These are phyloP conservation scores for Crypturellus undulatus DNA, from an alignment of 2,113 vertebrate species.

Conservation along the genomic window DNA sequence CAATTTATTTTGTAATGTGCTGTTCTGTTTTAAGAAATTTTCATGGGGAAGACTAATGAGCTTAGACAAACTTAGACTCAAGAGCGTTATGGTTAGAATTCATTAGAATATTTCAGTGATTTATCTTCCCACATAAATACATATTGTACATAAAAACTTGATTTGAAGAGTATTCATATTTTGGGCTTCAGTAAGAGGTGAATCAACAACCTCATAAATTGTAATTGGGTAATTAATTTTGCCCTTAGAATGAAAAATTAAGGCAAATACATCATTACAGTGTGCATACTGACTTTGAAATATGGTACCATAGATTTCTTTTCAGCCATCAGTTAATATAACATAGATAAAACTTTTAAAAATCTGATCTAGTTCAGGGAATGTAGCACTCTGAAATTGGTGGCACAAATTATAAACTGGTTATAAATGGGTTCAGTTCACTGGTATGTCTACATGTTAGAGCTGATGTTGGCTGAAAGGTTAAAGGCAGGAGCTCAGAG, in stretches of 20 bases:
- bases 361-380: neutral
- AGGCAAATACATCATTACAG: neutral
- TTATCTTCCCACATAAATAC: neutral
- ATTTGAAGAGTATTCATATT: neutral
- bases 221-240: neutral
- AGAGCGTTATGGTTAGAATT: neutral
- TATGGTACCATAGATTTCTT: neutral
- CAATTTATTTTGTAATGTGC: neutral
- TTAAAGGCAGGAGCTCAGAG: neutral
- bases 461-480: neutral
- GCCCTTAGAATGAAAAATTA: neutral
- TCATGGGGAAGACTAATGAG: neutral
- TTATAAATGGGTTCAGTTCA: neutral
- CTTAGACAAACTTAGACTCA: slow-evolving; percentile 7
- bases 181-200: neutral
- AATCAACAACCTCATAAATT: neutral
- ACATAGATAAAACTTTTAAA: neutral
- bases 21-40: neutral
- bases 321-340: neutral
- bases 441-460: rapidly evolving
- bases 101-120: neutral
- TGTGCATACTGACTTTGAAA: neutral
- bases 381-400: neutral
- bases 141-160: neutral
- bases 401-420: rapidly evolving